These are phyloP conservation scores for Prionailurus bengalensis DNA, from an alignment of 2,113 vertebrate genomes.

Conservation along the genomic window DNA sequence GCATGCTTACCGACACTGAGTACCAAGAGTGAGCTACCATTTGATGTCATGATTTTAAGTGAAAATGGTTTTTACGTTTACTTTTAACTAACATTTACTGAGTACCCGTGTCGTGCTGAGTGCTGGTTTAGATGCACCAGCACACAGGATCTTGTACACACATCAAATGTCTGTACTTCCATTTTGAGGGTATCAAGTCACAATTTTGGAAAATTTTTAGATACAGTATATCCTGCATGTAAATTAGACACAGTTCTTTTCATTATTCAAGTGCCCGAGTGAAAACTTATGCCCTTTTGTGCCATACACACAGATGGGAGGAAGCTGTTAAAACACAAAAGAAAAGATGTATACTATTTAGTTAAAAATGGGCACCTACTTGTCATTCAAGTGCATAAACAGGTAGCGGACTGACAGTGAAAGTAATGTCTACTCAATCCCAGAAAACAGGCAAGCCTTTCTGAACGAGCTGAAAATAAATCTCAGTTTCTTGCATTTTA, in stretches of 20 bases:
- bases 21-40: not conserved
- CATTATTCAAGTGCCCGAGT: constrained; percentile 54
- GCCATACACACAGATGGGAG: constrained; percentile 39
- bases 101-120: not conserved
- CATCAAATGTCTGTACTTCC: not conserved
- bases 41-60: not conserved
- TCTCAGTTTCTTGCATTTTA: not conserved
- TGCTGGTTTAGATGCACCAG: not conserved
- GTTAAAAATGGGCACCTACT: constrained; percentile 57
- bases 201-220: constrained; percentile 18
- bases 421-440: not conserved
- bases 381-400: constrained; percentile 40
- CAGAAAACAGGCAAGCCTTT: not conserved
- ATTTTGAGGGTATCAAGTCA: not conserved
- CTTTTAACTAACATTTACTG: not conserved
- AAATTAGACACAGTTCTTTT: constrained; percentile 53
- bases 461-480: not conserved
- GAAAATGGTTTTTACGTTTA: not conserved
- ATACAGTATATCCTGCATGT: not conserved
- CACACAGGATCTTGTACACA: not conserved
- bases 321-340: constrained; percentile 52
- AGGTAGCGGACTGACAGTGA: not conserved
- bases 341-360: constrained; percentile 26
- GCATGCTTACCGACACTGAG: not conserved
- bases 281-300: not conserved